These are phyloP conservation scores for Thymallus thymallus DNA, from an alignment of 2,113 vertebrate genomes.

Conservation along the genomic window DNA sequence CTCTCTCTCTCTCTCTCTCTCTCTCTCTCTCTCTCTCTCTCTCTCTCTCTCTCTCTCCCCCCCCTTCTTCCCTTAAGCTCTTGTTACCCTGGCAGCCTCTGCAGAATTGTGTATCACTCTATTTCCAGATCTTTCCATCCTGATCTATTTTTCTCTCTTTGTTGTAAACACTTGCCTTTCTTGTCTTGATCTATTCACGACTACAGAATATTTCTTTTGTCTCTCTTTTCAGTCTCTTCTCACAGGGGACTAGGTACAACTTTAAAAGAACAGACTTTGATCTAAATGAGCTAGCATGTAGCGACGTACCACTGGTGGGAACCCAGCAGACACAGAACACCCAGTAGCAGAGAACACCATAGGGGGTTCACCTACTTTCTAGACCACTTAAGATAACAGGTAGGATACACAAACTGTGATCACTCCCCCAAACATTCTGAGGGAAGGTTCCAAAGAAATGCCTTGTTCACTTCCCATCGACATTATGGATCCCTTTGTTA, in stretches of 20 bases:
- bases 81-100: background rate
- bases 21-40: background rate
- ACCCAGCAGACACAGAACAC: background rate
- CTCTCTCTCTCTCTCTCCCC: background rate
- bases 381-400: background rate
- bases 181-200: background rate
- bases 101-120: background rate
- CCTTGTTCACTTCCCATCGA: background rate
- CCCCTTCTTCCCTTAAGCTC: background rate
- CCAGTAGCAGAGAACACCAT: background rate
- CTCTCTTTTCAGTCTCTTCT: background rate
- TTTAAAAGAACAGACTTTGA: conserved; percentile 1
- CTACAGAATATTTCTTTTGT: background rate
- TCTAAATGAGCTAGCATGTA: background rate
- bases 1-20: too few species aligned
- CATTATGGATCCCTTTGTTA: background rate
- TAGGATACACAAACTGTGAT: background rate
- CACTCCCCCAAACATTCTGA: background rate
- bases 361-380: background rate
- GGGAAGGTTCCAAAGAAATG: background rate
- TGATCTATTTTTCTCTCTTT: background rate
- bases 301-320: background rate
- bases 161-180: background rate
- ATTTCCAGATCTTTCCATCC: background rate
- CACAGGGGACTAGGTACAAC: conserved; percentile 1